Conservation (phyloP, 2,888 invertebrate genomes). For the Hydrotaea cyrtoneurina region DNA sequence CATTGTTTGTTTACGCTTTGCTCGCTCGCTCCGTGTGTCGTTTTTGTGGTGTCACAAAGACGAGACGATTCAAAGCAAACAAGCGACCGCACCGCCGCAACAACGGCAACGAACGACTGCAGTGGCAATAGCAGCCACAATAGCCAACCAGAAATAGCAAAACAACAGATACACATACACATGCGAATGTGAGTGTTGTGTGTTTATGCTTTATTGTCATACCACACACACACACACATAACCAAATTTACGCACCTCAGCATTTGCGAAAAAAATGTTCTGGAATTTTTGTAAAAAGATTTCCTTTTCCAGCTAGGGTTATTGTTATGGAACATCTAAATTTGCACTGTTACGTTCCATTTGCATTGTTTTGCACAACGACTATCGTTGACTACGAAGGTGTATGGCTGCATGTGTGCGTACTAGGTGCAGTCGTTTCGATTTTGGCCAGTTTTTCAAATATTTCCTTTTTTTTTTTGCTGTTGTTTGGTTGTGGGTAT, state of each 20-base stretch:
- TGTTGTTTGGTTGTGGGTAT: constrained; percentile 28
- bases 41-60: constrained; percentile 48
- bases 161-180: constrained; percentile 10
- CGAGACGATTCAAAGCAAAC: constrained; percentile 47
- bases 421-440: constrained; percentile 22
- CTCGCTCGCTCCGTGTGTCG: background rate
- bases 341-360: constrained; percentile 2
- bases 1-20: constrained; percentile 48
- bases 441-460: constrained; percentile 46
- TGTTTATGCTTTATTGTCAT: background rate
- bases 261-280: background rate
- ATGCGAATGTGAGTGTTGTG: background rate
- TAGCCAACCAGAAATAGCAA: constrained; percentile 36
- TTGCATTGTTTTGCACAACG: constrained; percentile 7
- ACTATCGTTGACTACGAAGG: background rate
- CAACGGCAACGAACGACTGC: constrained; percentile 23
- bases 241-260: background rate
- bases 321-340: constrained; percentile 42
- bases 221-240: background rate
- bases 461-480: constrained; percentile 18
- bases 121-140: constrained; percentile 15
- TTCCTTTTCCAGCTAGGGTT: constrained; percentile 16
- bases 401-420: background rate
- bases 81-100: constrained; percentile 36
- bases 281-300: constrained; percentile 16